Percentiles rank a stretch among this genome's conserved stretches.
phyloP scores from a whole-genome alignment of 53 echinoderm and acorn worm species.

The Crossaster papposus region DNA sequence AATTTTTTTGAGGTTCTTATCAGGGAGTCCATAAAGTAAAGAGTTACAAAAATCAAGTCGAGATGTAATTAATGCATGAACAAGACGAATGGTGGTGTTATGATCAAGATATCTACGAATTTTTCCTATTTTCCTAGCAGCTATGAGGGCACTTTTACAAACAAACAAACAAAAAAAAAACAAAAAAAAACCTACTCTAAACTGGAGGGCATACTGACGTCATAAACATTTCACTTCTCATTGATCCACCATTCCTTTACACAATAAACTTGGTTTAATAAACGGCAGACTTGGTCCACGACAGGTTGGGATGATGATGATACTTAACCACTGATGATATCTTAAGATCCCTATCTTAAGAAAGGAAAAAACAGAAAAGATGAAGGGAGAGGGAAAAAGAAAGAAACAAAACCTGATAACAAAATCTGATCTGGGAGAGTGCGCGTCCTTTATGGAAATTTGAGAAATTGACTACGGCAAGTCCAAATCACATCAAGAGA shows the following conservation, averaged over 20 bases:
- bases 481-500: conserved; percentile 61
- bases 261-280: conserved; percentile 24
- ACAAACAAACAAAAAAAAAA: too few relatives aligned
- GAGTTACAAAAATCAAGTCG: too few relatives aligned
- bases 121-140: too few relatives aligned
- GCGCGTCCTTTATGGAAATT: conserved; percentile 53
- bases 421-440: conserved; percentile 49
- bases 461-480: conserved; percentile 58
- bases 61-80: too few relatives aligned
- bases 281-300: not conserved
- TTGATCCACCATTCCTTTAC: not conserved
- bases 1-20: too few relatives aligned
- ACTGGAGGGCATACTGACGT: not conserved
- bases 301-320: not conserved
- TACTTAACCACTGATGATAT: conserved; percentile 24
- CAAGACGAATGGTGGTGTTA: too few relatives aligned
- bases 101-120: too few relatives aligned
- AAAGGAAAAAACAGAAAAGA: conserved; percentile 3
- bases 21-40: too few relatives aligned
- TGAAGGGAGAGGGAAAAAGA: not conserved
- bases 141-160: too few relatives aligned
- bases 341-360: not conserved
- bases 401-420: conserved; percentile 4
- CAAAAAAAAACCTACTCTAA: too few relatives aligned
- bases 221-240: not conserved